phyloP scores from a whole-genome alignment of 2,113 vertebrate species.

The Erinaceus europaeus region DNA sequence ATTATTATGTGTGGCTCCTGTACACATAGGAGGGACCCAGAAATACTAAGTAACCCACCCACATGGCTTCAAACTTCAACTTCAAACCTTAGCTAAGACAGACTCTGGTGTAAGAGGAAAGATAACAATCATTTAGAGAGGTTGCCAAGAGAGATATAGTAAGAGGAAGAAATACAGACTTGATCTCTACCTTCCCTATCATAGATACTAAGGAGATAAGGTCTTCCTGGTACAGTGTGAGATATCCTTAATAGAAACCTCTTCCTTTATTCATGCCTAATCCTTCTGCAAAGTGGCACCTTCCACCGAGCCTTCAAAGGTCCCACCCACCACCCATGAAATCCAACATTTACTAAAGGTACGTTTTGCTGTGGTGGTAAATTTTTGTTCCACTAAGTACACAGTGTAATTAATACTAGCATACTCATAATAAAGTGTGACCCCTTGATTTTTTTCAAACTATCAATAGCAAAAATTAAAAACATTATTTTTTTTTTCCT shows the following conservation, averaged over 20 bases:
- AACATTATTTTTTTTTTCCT: no score
- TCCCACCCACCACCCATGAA: background rate
- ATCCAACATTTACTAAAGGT: background rate
- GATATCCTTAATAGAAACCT: background rate
- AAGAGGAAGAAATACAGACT: background rate
- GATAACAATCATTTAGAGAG: background rate
- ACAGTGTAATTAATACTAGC: no score
- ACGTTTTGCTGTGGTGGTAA: no score
- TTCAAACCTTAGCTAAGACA: background rate
- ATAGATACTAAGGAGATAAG: background rate
- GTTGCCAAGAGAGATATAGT: background rate
- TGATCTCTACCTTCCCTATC: background rate
- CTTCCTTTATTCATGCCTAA: background rate
- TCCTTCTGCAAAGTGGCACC: background rate
- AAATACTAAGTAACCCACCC: background rate
- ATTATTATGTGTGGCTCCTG: background rate
- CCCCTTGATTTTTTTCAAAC: background rate
- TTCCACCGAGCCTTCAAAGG: background rate
- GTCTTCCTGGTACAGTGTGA: background rate
- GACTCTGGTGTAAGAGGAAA: background rate
- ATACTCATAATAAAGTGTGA: no score
- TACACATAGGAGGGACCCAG: background rate
- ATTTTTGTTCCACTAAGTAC: no score
- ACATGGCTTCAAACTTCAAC: background rate
- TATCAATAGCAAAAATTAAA: no score